These are phyloP conservation scores for Arenaria interpres DNA, from an alignment of 2,113 vertebrate species.

Conservation along the genomic window DNA sequence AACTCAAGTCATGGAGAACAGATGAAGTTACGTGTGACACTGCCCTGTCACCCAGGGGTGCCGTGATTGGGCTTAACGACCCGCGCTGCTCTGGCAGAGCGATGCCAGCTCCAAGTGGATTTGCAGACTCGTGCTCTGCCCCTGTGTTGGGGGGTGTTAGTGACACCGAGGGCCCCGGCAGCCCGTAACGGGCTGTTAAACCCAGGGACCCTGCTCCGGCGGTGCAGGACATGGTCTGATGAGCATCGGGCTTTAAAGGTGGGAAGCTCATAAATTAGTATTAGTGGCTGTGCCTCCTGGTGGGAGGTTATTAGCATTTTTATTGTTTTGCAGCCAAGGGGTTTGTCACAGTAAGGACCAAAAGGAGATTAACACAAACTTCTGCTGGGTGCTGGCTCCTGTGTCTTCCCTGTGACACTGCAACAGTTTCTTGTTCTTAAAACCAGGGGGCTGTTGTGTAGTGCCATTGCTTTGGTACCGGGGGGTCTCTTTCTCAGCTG, in stretches of 20 bases:
- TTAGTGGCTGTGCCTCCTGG: neutral
- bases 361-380: neutral
- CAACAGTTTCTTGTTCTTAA: neutral
- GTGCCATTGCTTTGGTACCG: neutral
- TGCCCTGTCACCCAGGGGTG: neutral
- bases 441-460: rapidly evolving
- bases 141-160: neutral
- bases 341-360: constrained; percentile 59
- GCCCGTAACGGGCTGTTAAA: neutral
- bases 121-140: neutral
- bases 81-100: rapidly evolving
- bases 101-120: neutral
- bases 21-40: rapidly evolving
- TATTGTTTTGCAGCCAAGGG: constrained; percentile 69
- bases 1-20: neutral
- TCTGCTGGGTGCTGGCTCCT: neutral
- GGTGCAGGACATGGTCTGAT: constrained; percentile 20
- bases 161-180: neutral
- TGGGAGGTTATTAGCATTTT: constrained; percentile 72
- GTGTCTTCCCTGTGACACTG: neutral
- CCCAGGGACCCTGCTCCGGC: neutral
- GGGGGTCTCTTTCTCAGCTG: neutral
- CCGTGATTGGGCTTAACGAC: neutral
- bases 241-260: neutral
- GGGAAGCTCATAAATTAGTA: constrained; percentile 58